These are phyloP conservation scores for Tachina fera DNA, from an alignment of 2,888 invertebrate genomes.

Conservation along the genomic window DNA sequence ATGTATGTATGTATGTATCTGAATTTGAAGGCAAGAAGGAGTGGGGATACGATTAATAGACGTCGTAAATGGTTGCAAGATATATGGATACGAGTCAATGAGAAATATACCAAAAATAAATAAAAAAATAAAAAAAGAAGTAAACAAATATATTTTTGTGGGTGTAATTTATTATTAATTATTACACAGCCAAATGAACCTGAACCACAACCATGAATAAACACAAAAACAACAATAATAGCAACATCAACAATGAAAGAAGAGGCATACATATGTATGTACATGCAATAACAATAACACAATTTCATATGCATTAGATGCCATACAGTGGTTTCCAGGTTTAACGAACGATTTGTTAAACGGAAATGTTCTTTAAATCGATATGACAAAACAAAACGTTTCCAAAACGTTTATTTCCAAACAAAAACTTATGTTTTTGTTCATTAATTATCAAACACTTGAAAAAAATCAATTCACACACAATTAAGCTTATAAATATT, in stretches of 20 bases:
- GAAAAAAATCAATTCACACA: no score
- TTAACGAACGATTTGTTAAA: no score
- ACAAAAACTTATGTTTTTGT: no score
- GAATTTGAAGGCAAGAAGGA: constrained; percentile 28
- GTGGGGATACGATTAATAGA: constrained; percentile 18
- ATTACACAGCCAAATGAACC: constrained; percentile 65
- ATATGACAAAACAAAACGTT: no score
- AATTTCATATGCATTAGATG: constrained; percentile 6
- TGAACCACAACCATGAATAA: constrained; percentile 38
- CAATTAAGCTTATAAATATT: no score
- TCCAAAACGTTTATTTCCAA: no score
- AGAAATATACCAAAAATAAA: constrained; percentile 12
- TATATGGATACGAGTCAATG: constrained; percentile 26
- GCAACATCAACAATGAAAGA: constrained; percentile 1
- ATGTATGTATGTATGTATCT: constrained; percentile 2
- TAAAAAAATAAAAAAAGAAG: not conserved
- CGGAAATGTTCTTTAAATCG: no score
- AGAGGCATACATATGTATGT: no score
- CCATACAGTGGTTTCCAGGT: no score
- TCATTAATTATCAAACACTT: no score
- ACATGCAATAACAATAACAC: constrained; percentile 1
- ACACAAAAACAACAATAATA: not conserved
- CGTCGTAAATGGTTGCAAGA: constrained; percentile 31
- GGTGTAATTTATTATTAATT: constrained; percentile 75
- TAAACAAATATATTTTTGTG: constrained; percentile 53